Evolutionary conservation across 2,113 vertebrate genomes (phyloP).

Genomic region (Peromyscus leucopus): DNA sequence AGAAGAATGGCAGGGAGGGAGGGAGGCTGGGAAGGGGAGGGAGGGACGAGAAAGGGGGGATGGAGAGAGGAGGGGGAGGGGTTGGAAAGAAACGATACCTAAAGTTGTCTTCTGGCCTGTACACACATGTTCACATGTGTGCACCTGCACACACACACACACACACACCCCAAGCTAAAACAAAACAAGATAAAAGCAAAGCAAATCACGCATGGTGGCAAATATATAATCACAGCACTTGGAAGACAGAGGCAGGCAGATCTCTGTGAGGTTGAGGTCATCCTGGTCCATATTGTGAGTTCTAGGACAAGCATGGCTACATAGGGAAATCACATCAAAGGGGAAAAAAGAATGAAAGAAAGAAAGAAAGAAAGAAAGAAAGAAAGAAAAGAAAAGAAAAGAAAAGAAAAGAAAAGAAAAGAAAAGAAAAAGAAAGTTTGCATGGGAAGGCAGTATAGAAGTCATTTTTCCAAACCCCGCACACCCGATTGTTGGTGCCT

Average conservation of each 20-base stretch:
- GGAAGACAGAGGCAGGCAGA: not conserved
- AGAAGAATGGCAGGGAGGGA: not conserved
- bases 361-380: not conserved
- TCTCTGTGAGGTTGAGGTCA: not conserved
- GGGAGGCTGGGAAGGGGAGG: not conserved
- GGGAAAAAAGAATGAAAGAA: not conserved
- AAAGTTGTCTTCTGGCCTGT: not conserved
- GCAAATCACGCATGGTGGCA: not conserved
- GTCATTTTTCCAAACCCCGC: not conserved
- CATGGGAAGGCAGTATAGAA: not conserved
- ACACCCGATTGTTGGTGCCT: not conserved
- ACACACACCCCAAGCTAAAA: not conserved
- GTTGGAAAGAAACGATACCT: not conserved
- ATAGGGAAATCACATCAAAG: not conserved
- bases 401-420: too few relatives aligned
- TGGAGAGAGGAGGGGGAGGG: too few relatives aligned
- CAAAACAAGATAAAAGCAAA: not conserved
- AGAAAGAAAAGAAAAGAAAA: too few relatives aligned
- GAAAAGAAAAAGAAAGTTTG: not conserved
- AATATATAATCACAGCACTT: not conserved
- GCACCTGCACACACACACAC: not conserved
- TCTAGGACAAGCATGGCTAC: not conserved
- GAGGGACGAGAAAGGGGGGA: not conserved
- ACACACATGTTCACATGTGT: not conserved
- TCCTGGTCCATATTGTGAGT: not conserved